Percentiles rank a stretch among this genome's conserved stretches.
These are phyloP conservation scores for Vireo griseus DNA, from an alignment of 2,797 vertebrate species.

Conservation along the genomic window DNA sequence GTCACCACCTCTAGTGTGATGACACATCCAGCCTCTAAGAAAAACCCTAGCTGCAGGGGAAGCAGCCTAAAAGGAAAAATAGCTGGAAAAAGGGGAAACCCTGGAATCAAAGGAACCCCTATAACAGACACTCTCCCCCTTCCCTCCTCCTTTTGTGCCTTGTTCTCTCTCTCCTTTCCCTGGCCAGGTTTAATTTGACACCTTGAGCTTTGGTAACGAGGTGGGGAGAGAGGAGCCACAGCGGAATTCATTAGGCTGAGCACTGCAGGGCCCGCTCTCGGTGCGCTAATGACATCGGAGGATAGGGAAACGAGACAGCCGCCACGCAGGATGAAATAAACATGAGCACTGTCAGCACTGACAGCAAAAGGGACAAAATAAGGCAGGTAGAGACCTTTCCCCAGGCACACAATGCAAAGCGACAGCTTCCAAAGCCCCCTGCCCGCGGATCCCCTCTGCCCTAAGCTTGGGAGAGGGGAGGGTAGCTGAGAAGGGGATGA, in stretches of 20 bases:
- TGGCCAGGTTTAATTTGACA: slow-evolving; percentile 91
- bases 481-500: not conserved
- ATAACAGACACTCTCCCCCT: not conserved
- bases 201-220: slow-evolving; percentile 89
- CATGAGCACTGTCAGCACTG: slow-evolving; percentile 90
- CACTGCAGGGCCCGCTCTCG: slow-evolving; percentile 86
- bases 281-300: slow-evolving; percentile 93
- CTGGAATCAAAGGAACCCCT: not conserved
- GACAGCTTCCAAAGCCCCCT: slow-evolving; percentile 69
- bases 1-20: not conserved
- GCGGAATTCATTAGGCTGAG: slow-evolving; percentile 92
- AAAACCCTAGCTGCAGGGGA: not conserved
- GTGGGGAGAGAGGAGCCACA: slow-evolving; percentile 84
- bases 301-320: slow-evolving; percentile 89
- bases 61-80: not conserved
- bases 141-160: not conserved
- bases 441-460: not conserved
- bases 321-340: slow-evolving; percentile 93
- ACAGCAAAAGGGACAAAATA: slow-evolving; percentile 78
- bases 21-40: not conserved
- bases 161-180: slow-evolving; percentile 75
- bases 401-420: slow-evolving; percentile 63
- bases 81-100: not conserved
- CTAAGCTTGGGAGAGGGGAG: not conserved
- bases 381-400: slow-evolving; percentile 80